Conservation (phyloP, 2,113 vertebrate species). For the Xyliphius kryptos region DNA sequence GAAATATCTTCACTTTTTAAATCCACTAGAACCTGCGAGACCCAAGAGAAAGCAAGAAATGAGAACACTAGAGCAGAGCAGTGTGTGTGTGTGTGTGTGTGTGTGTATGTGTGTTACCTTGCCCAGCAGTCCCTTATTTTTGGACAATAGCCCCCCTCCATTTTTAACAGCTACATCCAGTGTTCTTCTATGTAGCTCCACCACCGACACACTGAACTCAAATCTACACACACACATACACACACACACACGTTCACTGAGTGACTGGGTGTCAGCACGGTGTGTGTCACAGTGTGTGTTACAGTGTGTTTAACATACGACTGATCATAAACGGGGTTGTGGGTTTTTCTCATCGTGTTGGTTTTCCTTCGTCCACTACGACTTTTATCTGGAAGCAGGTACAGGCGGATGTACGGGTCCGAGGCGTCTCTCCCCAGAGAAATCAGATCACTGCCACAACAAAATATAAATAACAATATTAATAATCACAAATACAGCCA, state of each 20-base stretch:
- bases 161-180: conserved; percentile 95
- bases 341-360: conserved; percentile 78
- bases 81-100: conserved; percentile 1
- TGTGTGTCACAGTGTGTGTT: neutral
- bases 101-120: conserved; percentile 65
- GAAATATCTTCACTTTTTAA: conserved; percentile 83
- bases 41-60: neutral
- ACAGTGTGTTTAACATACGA: conserved; percentile 65
- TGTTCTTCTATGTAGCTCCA: conserved; percentile 85
- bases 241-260: neutral
- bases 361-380: conserved; percentile 91
- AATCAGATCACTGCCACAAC: conserved; percentile 77
- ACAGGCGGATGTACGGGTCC: conserved; percentile 87
- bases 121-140: conserved; percentile 94
- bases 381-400: conserved; percentile 91
- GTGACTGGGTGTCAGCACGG: neutral
- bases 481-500: neutral
- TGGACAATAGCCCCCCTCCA: conserved; percentile 86
- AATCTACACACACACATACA: conserved; percentile 63
- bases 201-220: conserved; percentile 86
- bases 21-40: conserved; percentile 73
- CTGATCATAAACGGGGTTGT: conserved; percentile 91
- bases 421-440: conserved; percentile 90
- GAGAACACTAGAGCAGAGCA: neutral
- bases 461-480: neutral